Evolutionary conservation across 2,888 invertebrate genomes (phyloP).

Genomic region (Augiades crinisus): DNA sequence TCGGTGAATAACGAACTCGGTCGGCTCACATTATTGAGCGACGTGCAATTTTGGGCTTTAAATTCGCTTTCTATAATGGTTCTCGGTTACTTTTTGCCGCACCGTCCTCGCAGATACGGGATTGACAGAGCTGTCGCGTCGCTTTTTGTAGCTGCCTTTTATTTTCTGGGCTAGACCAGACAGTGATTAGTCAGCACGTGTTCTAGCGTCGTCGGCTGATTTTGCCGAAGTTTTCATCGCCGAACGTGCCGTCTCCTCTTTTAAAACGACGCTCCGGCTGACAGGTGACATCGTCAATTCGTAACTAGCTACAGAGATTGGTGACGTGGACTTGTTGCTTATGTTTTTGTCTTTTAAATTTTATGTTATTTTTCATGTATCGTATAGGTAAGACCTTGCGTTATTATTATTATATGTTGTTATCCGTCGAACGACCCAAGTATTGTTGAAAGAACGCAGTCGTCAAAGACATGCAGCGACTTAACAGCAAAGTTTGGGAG

Average conservation of each 20-base stretch:
- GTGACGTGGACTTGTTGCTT: background rate
- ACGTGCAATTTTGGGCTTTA: conserved; percentile 55
- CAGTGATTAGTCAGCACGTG: conserved; percentile 60
- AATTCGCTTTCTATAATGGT: conserved; percentile 46
- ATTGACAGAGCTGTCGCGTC: conserved; percentile 58
- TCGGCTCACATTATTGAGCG: conserved; percentile 44
- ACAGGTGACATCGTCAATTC: conserved; percentile 37
- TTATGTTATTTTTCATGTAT: too few relatives aligned
- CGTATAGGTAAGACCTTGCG: too few relatives aligned
- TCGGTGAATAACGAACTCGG: conserved; percentile 44
- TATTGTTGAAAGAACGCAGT: too few relatives aligned
- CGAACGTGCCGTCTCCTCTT: conserved; percentile 38
- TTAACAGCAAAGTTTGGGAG: too few relatives aligned
- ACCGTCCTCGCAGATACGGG: conserved; percentile 33
- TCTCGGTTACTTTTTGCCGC: conserved; percentile 34
- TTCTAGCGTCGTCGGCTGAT: conserved; percentile 42
- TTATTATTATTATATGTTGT: too few relatives aligned
- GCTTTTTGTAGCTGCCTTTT: conserved; percentile 44
- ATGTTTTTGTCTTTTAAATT: too few relatives aligned
- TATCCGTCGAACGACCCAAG: too few relatives aligned
- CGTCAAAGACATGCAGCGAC: too few relatives aligned
- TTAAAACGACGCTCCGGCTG: conserved; percentile 32
- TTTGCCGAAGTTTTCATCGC: conserved; percentile 42
- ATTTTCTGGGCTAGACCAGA: conserved; percentile 51
- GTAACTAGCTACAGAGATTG: background rate